Evolutionary conservation across 2,797 vertebrate genomes (phyloP).

Genomic region (Neosilurus hyrtlii): DNA sequence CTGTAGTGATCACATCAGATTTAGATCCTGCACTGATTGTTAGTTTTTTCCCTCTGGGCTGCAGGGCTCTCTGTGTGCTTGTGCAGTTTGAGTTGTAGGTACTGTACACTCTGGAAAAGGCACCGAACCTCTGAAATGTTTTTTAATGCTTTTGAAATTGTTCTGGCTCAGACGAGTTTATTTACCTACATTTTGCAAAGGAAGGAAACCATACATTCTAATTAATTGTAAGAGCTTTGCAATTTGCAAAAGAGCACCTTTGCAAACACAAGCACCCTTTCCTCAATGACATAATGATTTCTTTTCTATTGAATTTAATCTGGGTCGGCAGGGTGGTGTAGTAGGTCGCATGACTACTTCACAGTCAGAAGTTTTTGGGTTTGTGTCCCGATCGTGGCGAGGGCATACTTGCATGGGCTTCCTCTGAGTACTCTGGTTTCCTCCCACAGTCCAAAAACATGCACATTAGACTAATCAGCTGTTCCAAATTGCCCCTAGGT

Average conservation of each 20-base stretch:
- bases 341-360: no score
- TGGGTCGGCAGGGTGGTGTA: no score
- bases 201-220: neutral
- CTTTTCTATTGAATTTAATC: neutral
- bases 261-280: neutral
- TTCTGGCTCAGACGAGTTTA: neutral
- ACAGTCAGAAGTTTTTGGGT: no score
- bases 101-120: neutral
- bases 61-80: neutral
- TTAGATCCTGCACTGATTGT: neutral
- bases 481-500: no score
- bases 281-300: neutral
- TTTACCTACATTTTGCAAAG: neutral
- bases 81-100: slow-evolving; percentile 1
- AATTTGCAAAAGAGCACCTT: neutral
- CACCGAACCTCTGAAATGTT: neutral
- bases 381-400: no score
- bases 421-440: no score
- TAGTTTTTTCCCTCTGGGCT: neutral
- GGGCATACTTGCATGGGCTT: no score
- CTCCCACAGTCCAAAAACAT: no score
- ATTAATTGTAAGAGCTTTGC: neutral
- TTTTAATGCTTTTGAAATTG: neutral
- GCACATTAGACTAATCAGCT: no score
- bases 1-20: slow-evolving; percentile 26